Conservation (phyloP, 2,797 vertebrate species). For the Eulemur albifrons region DNA sequence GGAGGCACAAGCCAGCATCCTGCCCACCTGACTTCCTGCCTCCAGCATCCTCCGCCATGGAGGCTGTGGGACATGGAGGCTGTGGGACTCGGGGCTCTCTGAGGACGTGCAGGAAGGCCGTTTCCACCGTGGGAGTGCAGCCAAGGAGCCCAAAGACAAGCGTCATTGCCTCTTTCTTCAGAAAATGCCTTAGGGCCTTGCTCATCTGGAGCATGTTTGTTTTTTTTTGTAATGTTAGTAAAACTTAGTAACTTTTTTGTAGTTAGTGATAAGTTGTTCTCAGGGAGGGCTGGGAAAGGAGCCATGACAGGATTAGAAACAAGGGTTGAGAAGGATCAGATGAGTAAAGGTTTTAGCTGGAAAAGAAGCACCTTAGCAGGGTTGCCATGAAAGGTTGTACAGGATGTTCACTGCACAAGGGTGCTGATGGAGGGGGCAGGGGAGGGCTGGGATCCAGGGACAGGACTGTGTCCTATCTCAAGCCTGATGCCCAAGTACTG, state of each 20-base stretch:
- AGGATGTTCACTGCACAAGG: background rate
- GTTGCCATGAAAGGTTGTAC: background rate
- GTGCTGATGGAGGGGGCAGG: fast-evolving
- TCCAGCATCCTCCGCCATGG: fast-evolving
- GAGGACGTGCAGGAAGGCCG: fast-evolving
- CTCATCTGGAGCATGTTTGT: background rate
- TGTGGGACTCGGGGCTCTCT: background rate
- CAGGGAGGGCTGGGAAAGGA: background rate
- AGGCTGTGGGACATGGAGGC: no score
- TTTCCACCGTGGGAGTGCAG: background rate
- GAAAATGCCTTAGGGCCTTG: background rate
- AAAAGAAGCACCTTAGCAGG: background rate
- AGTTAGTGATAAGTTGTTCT: background rate
- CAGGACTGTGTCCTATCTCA: background rate
- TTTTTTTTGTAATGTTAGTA: background rate
- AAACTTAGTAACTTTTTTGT: background rate
- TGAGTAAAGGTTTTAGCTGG: background rate
- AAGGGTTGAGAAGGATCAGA: background rate
- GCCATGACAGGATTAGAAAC: background rate
- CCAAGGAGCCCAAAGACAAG: fast-evolving
- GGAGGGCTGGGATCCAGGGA: no score
- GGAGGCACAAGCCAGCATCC: background rate
- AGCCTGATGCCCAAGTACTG: background rate
- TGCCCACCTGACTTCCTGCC: background rate
- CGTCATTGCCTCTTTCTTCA: background rate